phyloP scores from a whole-genome alignment of 2,113 vertebrate species.

The Pogonocichla stellata region DNA sequence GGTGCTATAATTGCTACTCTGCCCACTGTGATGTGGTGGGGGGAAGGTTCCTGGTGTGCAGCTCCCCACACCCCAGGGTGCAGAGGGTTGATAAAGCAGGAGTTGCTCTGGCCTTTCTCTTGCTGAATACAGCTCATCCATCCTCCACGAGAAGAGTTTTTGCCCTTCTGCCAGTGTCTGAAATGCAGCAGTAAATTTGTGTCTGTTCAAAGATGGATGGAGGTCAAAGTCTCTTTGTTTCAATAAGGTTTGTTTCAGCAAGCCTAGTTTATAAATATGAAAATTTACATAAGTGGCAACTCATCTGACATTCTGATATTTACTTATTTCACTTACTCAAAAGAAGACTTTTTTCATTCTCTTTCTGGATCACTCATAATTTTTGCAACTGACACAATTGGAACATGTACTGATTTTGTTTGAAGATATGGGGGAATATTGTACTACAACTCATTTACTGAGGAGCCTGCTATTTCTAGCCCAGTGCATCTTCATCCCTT shows the following conservation, averaged over 20 bases:
- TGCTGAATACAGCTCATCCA: background rate
- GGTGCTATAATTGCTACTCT: background rate
- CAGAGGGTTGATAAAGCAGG: background rate
- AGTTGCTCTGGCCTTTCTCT: background rate
- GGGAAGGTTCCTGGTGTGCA: background rate
- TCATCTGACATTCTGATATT: constrained; percentile 5
- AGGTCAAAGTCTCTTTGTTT: constrained; percentile 23
- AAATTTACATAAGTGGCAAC: constrained; percentile 33
- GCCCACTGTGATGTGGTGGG: too few relatives aligned
- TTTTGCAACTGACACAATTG: background rate
- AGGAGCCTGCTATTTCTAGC: background rate
- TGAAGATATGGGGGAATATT: background rate
- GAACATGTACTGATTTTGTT: background rate
- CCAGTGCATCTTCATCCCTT: background rate
- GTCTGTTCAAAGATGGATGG: background rate
- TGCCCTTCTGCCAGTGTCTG: background rate
- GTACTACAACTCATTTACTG: background rate
- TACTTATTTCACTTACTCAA: background rate
- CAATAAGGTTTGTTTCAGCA: background rate
- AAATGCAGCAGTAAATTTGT: constrained; percentile 21
- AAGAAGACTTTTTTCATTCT: background rate
- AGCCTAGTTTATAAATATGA: constrained; percentile 35
- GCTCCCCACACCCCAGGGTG: background rate
- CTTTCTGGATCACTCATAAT: background rate
- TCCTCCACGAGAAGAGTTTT: background rate